These are phyloP conservation scores for Zygothrica quintamaculata DNA, from an alignment of 2,888 invertebrate genomes.

Conservation along the genomic window DNA sequence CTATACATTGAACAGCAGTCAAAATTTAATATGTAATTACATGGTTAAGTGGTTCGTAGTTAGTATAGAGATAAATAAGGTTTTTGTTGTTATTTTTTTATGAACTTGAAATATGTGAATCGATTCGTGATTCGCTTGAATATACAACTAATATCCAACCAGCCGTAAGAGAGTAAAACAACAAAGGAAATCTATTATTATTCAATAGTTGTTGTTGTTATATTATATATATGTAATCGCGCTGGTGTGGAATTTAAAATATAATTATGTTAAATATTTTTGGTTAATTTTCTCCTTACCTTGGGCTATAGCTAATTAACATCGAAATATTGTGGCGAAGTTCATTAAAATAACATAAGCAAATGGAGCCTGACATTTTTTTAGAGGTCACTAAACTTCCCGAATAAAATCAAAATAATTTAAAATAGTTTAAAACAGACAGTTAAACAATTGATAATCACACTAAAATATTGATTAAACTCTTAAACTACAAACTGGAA, in stretches of 20 bases:
- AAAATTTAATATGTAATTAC: no score
- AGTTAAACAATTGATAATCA: background rate
- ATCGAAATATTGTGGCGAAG: constrained; percentile 24
- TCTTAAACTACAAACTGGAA: background rate
- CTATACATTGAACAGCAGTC: no score
- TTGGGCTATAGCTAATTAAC: constrained; percentile 39
- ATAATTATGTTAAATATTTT: constrained; percentile 44
- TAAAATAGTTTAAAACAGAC: no score
- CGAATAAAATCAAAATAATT: background rate
- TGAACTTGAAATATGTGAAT: constrained; percentile 45
- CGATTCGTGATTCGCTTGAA: constrained; percentile 26
- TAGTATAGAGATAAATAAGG: no score
- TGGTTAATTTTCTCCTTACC: constrained; percentile 9
- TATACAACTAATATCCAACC: constrained; percentile 41
- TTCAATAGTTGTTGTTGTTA: constrained; percentile 39
- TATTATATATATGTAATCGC: constrained; percentile 24
- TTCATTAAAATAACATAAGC: constrained; percentile 41
- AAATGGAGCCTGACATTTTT: constrained; percentile 26
- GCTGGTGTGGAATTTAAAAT: constrained; percentile 7
- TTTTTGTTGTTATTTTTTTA: constrained; percentile 30
- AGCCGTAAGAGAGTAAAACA: constrained; percentile 40
- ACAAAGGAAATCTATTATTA: constrained; percentile 11
- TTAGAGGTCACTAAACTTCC: constrained; percentile 29
- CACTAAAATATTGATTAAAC: background rate
- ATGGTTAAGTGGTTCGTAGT: no score